A percentile compares a stretch with the other conserved stretches of the same genome.
These are phyloP conservation scores for Telmatherina bonti DNA, from an alignment of 2,797 vertebrate genomes.

Conservation along the genomic window DNA sequence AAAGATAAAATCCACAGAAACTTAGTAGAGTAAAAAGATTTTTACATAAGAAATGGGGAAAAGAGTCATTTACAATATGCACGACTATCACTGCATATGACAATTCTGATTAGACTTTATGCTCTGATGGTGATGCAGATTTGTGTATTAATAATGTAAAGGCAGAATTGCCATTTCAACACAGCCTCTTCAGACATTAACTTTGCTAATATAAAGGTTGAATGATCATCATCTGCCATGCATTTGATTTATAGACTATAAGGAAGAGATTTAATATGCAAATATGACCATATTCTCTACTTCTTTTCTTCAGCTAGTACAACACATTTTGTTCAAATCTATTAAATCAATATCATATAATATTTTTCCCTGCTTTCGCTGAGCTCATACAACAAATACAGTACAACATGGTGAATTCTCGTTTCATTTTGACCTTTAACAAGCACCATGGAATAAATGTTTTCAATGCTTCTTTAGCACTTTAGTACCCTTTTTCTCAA, in stretches of 20 bases:
- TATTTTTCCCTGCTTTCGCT: background rate
- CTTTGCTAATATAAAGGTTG: constrained; percentile 39
- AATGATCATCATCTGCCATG: constrained; percentile 30
- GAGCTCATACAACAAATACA: background rate
- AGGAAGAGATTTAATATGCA: constrained; percentile 54
- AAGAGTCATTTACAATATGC: constrained; percentile 46
- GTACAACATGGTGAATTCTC: background rate
- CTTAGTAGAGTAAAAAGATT: constrained; percentile 60
- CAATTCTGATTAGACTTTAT: constrained; percentile 67
- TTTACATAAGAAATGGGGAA: constrained; percentile 54
- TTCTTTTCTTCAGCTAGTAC: constrained; percentile 39
- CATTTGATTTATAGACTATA: constrained; percentile 18
- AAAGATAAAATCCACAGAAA: constrained; percentile 45
- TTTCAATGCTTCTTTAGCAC: constrained; percentile 8
- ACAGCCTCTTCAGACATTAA: constrained; percentile 45
- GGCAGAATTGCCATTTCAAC: constrained; percentile 42
- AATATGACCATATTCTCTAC: constrained; percentile 52
- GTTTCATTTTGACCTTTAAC: constrained; percentile 2
- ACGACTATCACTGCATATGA: constrained; percentile 41
- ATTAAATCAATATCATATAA: background rate
- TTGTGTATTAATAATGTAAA: constrained; percentile 53
- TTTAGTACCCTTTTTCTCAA: constrained; percentile 55
- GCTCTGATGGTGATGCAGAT: constrained; percentile 49
- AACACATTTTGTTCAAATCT: constrained; percentile 24
- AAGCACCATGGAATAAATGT: background rate